A percentile compares a stretch with the other conserved stretches of the same genome.
phyloP scores from a whole-genome alignment of 2,113 vertebrate genomes.

The Alaudala cheleensis region DNA sequence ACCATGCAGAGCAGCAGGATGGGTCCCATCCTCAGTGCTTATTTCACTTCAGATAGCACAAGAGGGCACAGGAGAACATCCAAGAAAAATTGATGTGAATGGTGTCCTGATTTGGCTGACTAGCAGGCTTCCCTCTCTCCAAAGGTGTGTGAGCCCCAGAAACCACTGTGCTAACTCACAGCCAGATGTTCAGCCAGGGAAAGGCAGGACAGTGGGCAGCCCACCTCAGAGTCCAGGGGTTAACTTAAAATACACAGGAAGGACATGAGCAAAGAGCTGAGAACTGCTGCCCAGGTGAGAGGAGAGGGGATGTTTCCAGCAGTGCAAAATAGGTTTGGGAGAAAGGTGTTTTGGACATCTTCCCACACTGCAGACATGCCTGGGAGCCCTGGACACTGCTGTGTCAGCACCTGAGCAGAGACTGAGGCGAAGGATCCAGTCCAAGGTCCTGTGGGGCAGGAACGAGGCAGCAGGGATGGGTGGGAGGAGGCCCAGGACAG shows the following conservation, averaged over 20 bases:
- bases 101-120: rapidly evolving
- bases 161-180: rapidly evolving
- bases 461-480: not conserved
- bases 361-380: not conserved
- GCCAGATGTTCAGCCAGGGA: not conserved
- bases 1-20: not conserved
- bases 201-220: not conserved
- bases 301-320: not conserved
- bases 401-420: not conserved
- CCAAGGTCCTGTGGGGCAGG: not conserved
- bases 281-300: not conserved
- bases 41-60: not conserved
- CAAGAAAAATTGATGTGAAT: not conserved
- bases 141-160: not conserved
- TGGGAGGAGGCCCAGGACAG: not conserved
- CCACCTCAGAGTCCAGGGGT: not conserved
- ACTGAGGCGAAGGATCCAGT: not conserved
- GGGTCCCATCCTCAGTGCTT: not conserved
- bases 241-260: not conserved
- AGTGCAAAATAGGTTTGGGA: not conserved
- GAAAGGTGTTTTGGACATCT: not conserved
- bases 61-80: not conserved
- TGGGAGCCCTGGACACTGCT: rapidly evolving
- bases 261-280: not conserved
- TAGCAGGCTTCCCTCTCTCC: not conserved